These are phyloP conservation scores for Xenus cinereus DNA, from an alignment of 2,113 vertebrate species.

Conservation along the genomic window DNA sequence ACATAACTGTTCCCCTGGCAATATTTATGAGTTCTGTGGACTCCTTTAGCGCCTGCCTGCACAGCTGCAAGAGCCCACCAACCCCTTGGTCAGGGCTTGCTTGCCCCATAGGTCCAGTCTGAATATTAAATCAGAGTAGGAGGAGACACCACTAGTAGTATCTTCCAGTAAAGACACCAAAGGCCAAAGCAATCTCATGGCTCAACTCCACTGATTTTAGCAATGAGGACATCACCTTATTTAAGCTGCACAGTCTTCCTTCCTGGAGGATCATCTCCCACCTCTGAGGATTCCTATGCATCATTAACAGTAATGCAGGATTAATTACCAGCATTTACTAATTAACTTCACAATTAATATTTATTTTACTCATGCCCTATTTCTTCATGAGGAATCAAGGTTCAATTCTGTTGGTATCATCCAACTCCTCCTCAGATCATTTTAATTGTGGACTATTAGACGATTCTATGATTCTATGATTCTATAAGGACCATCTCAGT, in stretches of 20 bases:
- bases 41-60: neutral
- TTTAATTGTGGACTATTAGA: neutral
- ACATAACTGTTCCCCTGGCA: neutral
- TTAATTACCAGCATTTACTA: constrained; percentile 24
- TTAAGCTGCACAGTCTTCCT: neutral
- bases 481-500: neutral
- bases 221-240: neutral
- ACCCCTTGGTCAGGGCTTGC: neutral
- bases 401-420: neutral
- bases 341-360: constrained; percentile 28
- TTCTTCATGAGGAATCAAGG: neutral
- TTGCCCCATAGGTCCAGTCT: neutral
- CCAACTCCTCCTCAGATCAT: neutral
- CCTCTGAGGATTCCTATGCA: neutral
- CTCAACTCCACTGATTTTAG: neutral
- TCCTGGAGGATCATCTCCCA: neutral
- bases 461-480: too few relatives aligned
- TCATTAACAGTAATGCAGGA: neutral
- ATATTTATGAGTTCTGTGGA: neutral
- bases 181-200: neutral
- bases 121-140: neutral
- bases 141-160: neutral
- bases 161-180: neutral
- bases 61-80: neutral
- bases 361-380: neutral